Percentiles rank a stretch among this genome's conserved stretches.
Conservation (phyloP, 2,888 invertebrate species). For the Leptopilina myrica region DNA sequence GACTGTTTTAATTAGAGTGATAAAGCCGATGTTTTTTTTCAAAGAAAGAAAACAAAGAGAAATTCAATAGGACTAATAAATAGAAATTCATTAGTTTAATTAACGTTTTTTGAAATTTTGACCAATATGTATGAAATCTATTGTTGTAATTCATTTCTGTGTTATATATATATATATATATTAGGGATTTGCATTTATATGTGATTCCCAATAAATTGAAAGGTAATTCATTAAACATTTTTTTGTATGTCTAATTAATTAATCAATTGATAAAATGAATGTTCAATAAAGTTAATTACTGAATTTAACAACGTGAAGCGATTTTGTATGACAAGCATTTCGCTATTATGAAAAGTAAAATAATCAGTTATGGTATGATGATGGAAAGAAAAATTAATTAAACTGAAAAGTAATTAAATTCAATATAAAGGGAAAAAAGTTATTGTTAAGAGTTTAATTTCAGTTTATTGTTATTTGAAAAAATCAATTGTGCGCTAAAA, state of each 20-base stretch:
- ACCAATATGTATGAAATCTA: no score
- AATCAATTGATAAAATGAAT: not conserved
- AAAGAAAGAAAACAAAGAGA: no score
- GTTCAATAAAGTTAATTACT: not conserved
- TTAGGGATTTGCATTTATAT: not conserved
- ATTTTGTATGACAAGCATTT: not conserved
- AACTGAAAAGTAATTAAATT: not conserved
- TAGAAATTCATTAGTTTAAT: slow-evolving; percentile 3
- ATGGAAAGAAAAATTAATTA: not conserved
- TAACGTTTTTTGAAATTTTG: no score
- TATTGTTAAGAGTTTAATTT: no score
- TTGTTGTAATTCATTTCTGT: no score
- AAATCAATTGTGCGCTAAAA: no score
- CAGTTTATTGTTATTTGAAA: no score
- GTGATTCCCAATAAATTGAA: not conserved
- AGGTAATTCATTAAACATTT: not conserved
- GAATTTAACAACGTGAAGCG: slow-evolving; percentile 1
- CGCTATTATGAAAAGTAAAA: not conserved
- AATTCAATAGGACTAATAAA: not conserved
- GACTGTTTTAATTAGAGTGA: no score
- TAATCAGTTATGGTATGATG: not conserved
- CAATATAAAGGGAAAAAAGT: not conserved
- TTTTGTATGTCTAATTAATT: not conserved
- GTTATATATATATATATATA: no score
- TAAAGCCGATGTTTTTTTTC: no score